These are phyloP conservation scores for Enoplolaimus lenunculus DNA, from an alignment of 2,888 invertebrate species.

Conservation along the genomic window DNA sequence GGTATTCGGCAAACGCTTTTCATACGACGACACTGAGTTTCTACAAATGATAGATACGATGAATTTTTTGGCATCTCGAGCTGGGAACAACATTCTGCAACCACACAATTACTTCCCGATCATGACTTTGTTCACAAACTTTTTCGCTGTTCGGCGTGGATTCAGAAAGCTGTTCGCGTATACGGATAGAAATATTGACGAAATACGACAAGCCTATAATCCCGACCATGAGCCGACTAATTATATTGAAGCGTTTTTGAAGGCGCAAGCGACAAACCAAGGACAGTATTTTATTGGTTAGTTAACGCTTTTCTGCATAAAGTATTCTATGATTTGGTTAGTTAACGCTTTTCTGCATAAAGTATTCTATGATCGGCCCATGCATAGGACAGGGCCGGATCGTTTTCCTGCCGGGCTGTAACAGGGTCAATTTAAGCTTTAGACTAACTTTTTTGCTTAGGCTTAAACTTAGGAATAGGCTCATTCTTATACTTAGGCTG, in stretches of 20 bases:
- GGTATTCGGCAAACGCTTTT: slow-evolving; percentile 33
- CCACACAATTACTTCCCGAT: slow-evolving; percentile 6
- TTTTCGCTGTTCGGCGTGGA: neutral
- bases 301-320: too few species aligned
- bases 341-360: too few species aligned
- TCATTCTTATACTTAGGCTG: too few species aligned
- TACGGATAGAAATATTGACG: neutral
- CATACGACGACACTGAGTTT: slow-evolving; percentile 32
- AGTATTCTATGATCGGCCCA: too few species aligned
- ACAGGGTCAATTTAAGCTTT: too few species aligned
- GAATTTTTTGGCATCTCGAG: neutral
- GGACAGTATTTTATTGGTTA: neutral
- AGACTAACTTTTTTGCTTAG: too few species aligned
- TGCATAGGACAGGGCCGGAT: too few species aligned
- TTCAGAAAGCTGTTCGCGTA: neutral
- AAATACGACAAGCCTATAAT: slow-evolving; percentile 14
- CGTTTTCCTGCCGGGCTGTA: too few species aligned
- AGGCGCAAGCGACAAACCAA: neutral
- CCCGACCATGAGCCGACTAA: slow-evolving; percentile 14
- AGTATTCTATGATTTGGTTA: too few species aligned
- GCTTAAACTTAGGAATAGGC: too few species aligned
- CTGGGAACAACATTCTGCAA: neutral
- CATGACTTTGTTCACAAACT: neutral
- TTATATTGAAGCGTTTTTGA: slow-evolving; percentile 22
- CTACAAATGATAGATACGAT: slow-evolving; percentile 2